Conservation (phyloP, 2,797 vertebrate species). For the Tachyglossus aculeatus region DNA sequence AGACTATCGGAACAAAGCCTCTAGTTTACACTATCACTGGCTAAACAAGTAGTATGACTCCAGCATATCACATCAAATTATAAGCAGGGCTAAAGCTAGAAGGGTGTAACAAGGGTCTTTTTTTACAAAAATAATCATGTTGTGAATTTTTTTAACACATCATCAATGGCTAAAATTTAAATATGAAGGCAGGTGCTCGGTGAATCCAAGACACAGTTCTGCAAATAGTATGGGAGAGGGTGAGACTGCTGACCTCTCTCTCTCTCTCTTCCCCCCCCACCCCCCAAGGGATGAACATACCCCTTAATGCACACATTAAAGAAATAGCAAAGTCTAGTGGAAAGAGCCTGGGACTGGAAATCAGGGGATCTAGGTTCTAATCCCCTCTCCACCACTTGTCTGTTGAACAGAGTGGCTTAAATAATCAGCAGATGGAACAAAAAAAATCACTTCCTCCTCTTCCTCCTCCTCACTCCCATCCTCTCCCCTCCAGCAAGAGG, state of each 20-base stretch:
- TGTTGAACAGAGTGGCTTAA: no score
- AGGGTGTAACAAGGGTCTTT: conserved; percentile 27
- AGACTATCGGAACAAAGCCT: conserved; percentile 60
- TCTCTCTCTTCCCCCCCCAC: no score
- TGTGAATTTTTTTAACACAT: conserved; percentile 27
- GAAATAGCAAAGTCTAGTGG: no score
- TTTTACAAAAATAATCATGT: conserved; percentile 33
- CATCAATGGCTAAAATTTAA: conserved; percentile 36
- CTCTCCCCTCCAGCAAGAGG: no score
- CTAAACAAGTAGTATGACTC: conserved; percentile 43
- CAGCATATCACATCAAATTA: conserved; percentile 54
- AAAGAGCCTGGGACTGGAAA: no score
- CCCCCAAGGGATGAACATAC: no score
- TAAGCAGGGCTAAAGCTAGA: conserved; percentile 22
- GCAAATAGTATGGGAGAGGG: background rate
- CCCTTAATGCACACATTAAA: no score
- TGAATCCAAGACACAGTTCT: background rate
- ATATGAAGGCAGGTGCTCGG: background rate
- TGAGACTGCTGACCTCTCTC: background rate
- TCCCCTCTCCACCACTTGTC: no score
- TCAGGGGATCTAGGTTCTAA: no score
- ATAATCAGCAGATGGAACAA: no score
- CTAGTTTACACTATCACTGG: conserved; percentile 64
- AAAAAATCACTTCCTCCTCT: no score
- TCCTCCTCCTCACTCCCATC: no score